Conservation (phyloP, 2,888 invertebrate genomes). For the Drosophila buzzatii region DNA sequence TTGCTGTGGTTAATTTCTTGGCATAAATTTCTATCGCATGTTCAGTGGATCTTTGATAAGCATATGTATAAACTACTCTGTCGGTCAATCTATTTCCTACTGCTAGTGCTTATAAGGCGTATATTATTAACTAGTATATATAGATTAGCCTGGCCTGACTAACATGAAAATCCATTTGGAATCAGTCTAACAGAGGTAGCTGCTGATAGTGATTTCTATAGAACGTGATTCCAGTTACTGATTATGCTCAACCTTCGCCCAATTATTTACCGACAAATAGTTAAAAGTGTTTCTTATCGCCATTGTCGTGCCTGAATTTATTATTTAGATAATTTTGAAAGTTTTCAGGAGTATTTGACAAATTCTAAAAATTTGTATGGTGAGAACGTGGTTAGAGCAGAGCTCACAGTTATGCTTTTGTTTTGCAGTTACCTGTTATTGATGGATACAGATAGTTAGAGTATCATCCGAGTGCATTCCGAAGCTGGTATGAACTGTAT, state of each 20-base stretch:
- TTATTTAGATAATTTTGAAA: not conserved
- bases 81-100: not conserved
- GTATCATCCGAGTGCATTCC: too few relatives aligned
- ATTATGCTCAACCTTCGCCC: not conserved
- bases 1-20: not conserved
- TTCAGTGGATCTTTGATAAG: conserved; percentile 23
- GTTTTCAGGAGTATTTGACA: too few relatives aligned
- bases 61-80: not conserved
- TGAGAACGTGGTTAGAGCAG: too few relatives aligned
- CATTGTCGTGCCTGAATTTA: not conserved
- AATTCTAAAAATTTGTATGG: too few relatives aligned
- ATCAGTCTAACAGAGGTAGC: too few relatives aligned
- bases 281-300: not conserved
- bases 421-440: too few relatives aligned
- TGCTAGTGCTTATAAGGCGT: not conserved
- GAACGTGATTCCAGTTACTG: not conserved
- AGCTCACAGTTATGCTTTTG: too few relatives aligned
- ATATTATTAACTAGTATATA: not conserved
- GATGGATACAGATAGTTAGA: too few relatives aligned
- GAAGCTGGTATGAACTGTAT: too few relatives aligned
- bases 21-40: not conserved
- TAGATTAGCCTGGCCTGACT: not conserved
- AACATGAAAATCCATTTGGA: not conserved
- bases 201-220: not conserved
- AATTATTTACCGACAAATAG: not conserved